phyloP scores from a whole-genome alignment of 2,888 invertebrate species.

The Watsonalla binaria region DNA sequence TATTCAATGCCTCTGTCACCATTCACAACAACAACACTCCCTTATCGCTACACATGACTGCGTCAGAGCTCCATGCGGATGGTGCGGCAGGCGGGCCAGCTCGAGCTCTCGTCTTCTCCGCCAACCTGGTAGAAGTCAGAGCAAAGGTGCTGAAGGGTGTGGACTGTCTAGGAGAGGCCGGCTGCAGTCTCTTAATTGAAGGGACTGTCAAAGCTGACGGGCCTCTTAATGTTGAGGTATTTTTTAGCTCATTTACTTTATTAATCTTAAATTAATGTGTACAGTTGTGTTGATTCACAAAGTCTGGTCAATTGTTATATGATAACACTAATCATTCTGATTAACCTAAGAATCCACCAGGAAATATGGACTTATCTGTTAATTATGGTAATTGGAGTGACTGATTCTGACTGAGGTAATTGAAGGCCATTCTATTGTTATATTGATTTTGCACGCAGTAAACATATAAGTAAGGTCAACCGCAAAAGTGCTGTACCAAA shows the following conservation, averaged over 20 bases:
- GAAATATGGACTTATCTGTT: too few species aligned
- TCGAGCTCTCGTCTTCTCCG: constrained; percentile 83
- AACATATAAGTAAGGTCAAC: too few species aligned
- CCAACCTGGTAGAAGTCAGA: constrained; percentile 82
- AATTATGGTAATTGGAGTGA: too few species aligned
- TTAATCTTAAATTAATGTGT: not conserved
- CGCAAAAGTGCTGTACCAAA: too few species aligned
- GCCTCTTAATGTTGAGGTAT: constrained; percentile 90
- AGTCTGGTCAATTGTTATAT: too few species aligned
- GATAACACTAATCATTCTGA: too few species aligned
- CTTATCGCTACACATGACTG: constrained; percentile 84
- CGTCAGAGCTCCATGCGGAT: constrained; percentile 85
- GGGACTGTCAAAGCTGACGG: constrained; percentile 89
- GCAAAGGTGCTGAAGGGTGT: constrained; percentile 73
- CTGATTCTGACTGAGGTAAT: too few species aligned
- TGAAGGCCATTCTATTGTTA: too few species aligned
- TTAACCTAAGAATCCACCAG: too few species aligned
- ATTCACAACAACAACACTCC: constrained; percentile 73
- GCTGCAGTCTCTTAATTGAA: constrained; percentile 86
- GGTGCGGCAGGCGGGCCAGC: constrained; percentile 85
- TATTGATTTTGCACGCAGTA: too few species aligned
- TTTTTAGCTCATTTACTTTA: not conserved
- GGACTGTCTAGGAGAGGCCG: constrained; percentile 85
- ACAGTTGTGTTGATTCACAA: too few species aligned
- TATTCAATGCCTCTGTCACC: constrained; percentile 83